Percentiles rank a stretch among this genome's conserved stretches.
Evolutionary conservation across 2,888 invertebrate genomes (phyloP).

Genomic region (Protula sp.): DNA sequence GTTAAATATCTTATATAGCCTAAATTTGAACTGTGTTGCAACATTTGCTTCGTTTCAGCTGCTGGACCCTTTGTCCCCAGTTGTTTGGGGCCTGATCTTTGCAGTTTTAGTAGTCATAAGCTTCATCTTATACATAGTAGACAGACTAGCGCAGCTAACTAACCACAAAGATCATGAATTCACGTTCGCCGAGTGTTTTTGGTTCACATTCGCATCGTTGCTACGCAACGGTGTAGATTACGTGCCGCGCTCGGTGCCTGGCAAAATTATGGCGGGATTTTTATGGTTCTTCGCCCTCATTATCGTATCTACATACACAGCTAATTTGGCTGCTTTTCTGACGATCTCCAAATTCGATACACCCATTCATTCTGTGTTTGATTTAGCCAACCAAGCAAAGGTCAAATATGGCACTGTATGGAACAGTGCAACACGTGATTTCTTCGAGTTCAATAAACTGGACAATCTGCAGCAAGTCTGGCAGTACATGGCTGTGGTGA

Average conservation of each 20-base stretch:
- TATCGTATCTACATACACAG: constrained; percentile 45
- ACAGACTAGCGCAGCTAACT: constrained; percentile 27
- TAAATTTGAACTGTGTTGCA: too few species aligned
- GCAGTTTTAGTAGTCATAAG: constrained; percentile 43
- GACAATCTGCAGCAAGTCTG: constrained; percentile 47
- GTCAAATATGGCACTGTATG: constrained; percentile 50
- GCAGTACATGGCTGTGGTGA: constrained; percentile 43
- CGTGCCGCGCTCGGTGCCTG: constrained; percentile 18
- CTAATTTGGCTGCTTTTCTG: constrained; percentile 46
- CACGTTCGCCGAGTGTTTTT: constrained; percentile 38
- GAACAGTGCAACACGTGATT: constrained; percentile 45
- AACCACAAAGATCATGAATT: constrained; percentile 1
- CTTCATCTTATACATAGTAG: constrained; percentile 44
- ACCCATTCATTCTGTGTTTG: constrained; percentile 44
- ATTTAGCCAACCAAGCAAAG: constrained; percentile 44
- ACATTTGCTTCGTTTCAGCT: constrained; percentile 54
- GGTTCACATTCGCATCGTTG: constrained; percentile 48
- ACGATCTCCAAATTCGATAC: constrained; percentile 48
- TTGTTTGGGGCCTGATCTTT: constrained; percentile 45
- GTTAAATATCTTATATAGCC: too few species aligned
- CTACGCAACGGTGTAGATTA: constrained; percentile 62
- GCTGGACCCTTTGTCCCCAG: constrained; percentile 42
- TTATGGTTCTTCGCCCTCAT: constrained; percentile 51
- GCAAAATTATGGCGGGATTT: constrained; percentile 47
- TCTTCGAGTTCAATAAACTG: constrained; percentile 47